These are phyloP conservation scores for Temnothorax unifasciatus DNA, from an alignment of 2,888 invertebrate species.

Conservation along the genomic window DNA sequence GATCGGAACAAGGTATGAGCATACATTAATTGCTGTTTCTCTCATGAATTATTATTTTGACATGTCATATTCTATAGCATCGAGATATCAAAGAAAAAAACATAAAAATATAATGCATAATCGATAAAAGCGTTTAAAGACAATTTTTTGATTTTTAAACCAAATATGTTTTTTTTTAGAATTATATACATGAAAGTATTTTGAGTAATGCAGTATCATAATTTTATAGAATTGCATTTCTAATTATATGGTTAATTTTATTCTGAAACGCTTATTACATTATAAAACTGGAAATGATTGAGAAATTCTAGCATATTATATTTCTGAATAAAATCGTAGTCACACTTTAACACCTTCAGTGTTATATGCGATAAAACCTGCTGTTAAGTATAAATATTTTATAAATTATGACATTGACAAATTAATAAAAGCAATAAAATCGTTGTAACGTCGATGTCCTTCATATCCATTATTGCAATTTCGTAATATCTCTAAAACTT, in stretches of 20 bases:
- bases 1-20: slow-evolving; percentile 44
- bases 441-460: not conserved
- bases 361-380: not conserved
- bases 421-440: not conserved
- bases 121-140: not conserved
- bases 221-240: not conserved
- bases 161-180: not conserved
- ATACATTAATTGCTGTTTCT: slow-evolving; percentile 63
- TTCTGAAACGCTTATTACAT: not conserved
- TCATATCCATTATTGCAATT: not conserved
- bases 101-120: not conserved
- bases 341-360: not conserved
- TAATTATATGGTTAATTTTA: not conserved
- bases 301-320: not conserved
- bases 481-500: not conserved
- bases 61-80: not conserved
- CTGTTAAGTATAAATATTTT: not conserved
- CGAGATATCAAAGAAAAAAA: not conserved
- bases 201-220: not conserved
- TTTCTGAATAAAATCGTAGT: not conserved
- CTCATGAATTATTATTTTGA: slow-evolving; percentile 57
- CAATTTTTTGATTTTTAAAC: not conserved
- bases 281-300: not conserved
- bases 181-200: not conserved
- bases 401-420: not conserved